Evolutionary conservation across 2,113 vertebrate genomes (phyloP).

Genomic region (Larimichthys crocea): DNA sequence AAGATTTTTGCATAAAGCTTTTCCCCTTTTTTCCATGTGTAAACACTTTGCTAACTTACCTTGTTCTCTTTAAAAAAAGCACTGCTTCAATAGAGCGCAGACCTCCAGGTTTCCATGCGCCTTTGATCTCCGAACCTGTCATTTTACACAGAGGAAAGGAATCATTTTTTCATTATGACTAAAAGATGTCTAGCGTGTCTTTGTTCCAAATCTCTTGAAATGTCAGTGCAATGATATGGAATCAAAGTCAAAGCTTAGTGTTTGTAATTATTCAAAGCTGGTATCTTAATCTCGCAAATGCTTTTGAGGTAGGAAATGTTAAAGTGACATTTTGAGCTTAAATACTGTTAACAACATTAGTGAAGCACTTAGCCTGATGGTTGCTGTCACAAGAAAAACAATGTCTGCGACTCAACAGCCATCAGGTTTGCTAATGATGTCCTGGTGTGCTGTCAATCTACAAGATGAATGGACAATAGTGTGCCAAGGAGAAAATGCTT

Average conservation of each 20-base stretch:
- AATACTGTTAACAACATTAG: conserved; percentile 80
- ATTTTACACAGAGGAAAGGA: conserved; percentile 57
- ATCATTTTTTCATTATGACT: conserved; percentile 64
- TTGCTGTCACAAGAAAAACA: conserved; percentile 78
- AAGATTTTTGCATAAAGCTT: conserved; percentile 32
- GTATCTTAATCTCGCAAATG: conserved; percentile 74
- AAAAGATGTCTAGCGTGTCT: conserved; percentile 72
- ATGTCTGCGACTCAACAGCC: conserved; percentile 69
- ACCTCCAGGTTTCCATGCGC: conserved; percentile 59
- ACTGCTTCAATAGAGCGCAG: conserved; percentile 48
- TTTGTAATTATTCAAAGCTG: conserved; percentile 79
- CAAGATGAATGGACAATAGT: conserved; percentile 79
- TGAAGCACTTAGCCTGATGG: conserved; percentile 76
- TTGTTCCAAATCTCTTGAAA: conserved; percentile 77
- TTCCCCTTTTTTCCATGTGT: conserved; percentile 24
- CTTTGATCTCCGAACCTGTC: conserved; percentile 72
- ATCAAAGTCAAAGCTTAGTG: conserved; percentile 77
- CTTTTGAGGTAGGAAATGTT: conserved; percentile 78
- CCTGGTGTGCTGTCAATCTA: conserved; percentile 79
- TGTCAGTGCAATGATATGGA: conserved; percentile 78
- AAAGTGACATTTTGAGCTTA: conserved; percentile 81
- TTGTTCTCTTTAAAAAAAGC: conserved; percentile 26
- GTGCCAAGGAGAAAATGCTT: conserved; percentile 72
- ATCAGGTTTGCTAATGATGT: conserved; percentile 78
- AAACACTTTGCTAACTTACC: conserved; percentile 60